Evolutionary conservation across 1,140 invertebrate genomes (phyloP).

Genomic region (Trichonephila clavipes): DNA sequence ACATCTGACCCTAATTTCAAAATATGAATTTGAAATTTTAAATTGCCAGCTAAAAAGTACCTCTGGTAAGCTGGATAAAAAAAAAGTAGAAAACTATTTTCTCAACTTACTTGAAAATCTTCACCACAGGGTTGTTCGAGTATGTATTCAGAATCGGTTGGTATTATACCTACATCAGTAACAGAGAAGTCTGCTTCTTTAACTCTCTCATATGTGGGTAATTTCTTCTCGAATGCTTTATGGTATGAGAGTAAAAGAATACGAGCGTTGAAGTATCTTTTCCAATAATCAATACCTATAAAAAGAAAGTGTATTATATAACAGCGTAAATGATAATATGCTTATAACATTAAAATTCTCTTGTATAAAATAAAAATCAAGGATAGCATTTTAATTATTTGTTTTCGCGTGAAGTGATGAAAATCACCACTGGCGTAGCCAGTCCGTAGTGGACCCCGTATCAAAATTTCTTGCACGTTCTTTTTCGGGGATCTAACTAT

Average conservation of each 20-base stretch:
- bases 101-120: conserved; percentile 33
- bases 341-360: too few species aligned
- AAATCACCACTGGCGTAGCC: too few species aligned
- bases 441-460: too few species aligned
- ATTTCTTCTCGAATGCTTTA: background rate
- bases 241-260: background rate
- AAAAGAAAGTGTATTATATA: background rate
- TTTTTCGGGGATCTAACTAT: too few species aligned
- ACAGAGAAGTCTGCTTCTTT: background rate
- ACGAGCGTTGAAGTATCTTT: background rate
- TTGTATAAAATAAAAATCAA: too few species aligned
- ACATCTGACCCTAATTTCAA: too few species aligned
- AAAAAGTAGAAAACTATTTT: background rate
- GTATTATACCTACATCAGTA: conserved; percentile 27
- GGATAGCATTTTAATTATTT: too few species aligned
- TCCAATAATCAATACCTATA: conserved; percentile 5
- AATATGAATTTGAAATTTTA: too few species aligned
- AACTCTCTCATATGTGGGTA: background rate
- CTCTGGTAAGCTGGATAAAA: too few species aligned
- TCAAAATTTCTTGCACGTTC: too few species aligned
- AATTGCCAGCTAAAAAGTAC: too few species aligned
- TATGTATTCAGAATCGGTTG: conserved; percentile 4
- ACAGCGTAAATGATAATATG: background rate
- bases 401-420: too few species aligned
- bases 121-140: conserved; percentile 17